Percentiles rank a stretch among this genome's conserved stretches.
Conservation (phyloP, 2,113 vertebrate genomes). For the Zosterops hypoxanthus region DNA sequence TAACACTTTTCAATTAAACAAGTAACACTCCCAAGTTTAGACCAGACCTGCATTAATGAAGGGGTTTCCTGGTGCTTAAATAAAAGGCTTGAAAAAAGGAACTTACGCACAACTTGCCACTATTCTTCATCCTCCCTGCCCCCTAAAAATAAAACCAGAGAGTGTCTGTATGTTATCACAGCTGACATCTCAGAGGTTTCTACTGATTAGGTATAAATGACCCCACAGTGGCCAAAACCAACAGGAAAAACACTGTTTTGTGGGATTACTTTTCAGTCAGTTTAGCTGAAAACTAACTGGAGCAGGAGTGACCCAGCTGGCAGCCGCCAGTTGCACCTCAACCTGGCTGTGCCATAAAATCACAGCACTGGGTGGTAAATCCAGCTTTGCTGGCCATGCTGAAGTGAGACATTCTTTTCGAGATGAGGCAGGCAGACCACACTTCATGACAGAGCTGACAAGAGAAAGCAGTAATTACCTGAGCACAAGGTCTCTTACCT, state of each 20-base stretch:
- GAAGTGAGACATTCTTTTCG: accelerated
- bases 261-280: neutral
- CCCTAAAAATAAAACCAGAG: neutral
- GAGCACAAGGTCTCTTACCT: slow-evolving; percentile 35
- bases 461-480: neutral
- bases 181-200: neutral
- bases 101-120: neutral
- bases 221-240: neutral
- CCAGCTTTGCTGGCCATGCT: neutral
- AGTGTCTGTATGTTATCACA: neutral
- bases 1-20: neutral
- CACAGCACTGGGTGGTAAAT: neutral
- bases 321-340: neutral
- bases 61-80: neutral
- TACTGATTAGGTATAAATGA: neutral
- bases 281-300: neutral
- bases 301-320: neutral
- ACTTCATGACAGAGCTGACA: neutral
- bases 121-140: neutral
- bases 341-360: neutral
- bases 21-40: neutral
- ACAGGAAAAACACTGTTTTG: neutral
- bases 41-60: neutral
- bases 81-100: neutral
- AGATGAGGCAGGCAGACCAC: neutral